Conservation (phyloP, 1,140 invertebrate species). For the Tetramorium parvispinum region DNA sequence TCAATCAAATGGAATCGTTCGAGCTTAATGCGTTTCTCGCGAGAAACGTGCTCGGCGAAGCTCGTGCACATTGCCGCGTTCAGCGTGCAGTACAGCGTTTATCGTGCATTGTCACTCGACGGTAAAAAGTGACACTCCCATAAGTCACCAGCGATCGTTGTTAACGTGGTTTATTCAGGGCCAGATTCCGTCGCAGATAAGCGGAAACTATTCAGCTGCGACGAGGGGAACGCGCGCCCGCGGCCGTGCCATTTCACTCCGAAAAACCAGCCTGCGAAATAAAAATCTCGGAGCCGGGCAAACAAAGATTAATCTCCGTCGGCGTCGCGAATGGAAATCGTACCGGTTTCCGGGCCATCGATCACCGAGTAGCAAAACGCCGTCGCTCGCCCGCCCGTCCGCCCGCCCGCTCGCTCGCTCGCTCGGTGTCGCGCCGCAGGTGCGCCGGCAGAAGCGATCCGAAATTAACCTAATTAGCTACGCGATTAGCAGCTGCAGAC, state of each 20-base stretch:
- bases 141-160: constrained; percentile 49
- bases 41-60: not conserved
- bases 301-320: constrained; percentile 58
- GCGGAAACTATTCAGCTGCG: constrained; percentile 14
- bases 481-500: constrained; percentile 59
- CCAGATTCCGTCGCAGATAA: constrained; percentile 52
- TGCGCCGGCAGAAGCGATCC: constrained; percentile 42
- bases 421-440: constrained; percentile 38
- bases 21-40: not conserved
- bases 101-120: constrained; percentile 18
- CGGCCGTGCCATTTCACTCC: not conserved
- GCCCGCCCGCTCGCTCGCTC: not conserved
- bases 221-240: not conserved
- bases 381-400: not conserved
- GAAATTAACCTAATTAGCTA: constrained; percentile 69
- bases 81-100: not conserved
- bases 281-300: constrained; percentile 50
- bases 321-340: constrained; percentile 54
- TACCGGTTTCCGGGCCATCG: constrained; percentile 18
- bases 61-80: not conserved
- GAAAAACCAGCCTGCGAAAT: constrained; percentile 47
- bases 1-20: not conserved
- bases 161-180: constrained; percentile 47
- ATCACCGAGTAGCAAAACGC: constrained; percentile 42
- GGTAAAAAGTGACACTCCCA: constrained; percentile 38